Evolutionary conservation across 2,888 invertebrate genomes (phyloP).

Genomic region (Drosophila trichaetosa): DNA sequence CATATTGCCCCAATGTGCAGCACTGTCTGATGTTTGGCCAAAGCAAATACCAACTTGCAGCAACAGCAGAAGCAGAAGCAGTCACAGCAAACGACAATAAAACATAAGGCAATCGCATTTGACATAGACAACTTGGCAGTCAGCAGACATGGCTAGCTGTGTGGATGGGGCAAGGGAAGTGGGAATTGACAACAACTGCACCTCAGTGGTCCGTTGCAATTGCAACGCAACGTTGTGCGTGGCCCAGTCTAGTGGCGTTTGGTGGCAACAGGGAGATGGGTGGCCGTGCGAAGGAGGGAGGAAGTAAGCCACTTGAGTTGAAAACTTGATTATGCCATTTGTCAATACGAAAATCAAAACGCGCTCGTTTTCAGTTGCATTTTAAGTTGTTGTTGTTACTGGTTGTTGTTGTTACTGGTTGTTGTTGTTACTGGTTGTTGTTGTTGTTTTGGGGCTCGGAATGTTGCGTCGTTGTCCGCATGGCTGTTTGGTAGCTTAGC

Average conservation of each 20-base stretch:
- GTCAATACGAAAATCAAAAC: constrained; percentile 49
- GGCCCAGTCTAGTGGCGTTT: constrained; percentile 32
- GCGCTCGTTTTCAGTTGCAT: constrained; percentile 60
- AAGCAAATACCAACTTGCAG: constrained; percentile 59
- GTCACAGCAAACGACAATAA: constrained; percentile 47
- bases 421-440: constrained; percentile 13
- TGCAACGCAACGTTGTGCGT: constrained; percentile 59
- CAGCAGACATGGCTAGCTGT: constrained; percentile 23
- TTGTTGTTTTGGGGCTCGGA: constrained; percentile 47
- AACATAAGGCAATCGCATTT: constrained; percentile 63
- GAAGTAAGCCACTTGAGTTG: constrained; percentile 41
- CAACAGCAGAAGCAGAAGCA: neutral
- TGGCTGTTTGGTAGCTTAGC: constrained; percentile 36
- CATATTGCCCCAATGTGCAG: constrained; percentile 44
- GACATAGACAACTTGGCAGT: constrained; percentile 74
- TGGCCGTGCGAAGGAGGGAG: neutral
- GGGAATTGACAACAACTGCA: constrained; percentile 9
- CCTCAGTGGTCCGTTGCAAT: constrained; percentile 55
- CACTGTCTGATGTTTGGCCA: constrained; percentile 51
- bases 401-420: constrained; percentile 7
- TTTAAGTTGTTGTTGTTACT: constrained; percentile 7
- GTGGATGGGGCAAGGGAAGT: neutral
- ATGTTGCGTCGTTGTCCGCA: constrained; percentile 59
- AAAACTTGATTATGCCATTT: constrained; percentile 73
- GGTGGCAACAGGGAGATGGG: neutral